Evolutionary conservation across 2,888 invertebrate genomes (phyloP), one percentile per base, ranked within the genome.

Genomic region (Pediacus dermestoides): DNA sequence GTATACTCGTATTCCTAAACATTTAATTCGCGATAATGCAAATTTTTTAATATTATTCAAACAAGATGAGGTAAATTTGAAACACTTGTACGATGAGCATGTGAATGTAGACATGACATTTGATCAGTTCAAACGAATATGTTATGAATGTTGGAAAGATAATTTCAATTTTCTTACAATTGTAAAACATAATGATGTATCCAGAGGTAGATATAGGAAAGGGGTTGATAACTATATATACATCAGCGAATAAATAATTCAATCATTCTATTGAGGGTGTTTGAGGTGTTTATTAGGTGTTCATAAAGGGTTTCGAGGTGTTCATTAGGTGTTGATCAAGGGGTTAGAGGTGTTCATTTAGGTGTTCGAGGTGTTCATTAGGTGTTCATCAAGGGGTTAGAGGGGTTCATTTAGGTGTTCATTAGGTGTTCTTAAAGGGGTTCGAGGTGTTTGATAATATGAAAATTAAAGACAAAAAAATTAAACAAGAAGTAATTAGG

Each of bases 11-110:
- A 39, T 44, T 16, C 40, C 37, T 1, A 44, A 41, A 23, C 39
- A 43, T 18, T 28, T 43, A 9, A 37, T 41, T 2, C 16, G 41
- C 12, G 44, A 44, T 23, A 42, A 44, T 15, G 26, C 41, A 9
- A 44, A 44, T 21, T 28, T 31, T 25, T 13, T 41, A n/a, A 34
- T 44, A 9, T 15, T 41, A 14, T 44, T 37, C 21, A 44, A 41
- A 23, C 34, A 34, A 18, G 39, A 43, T 21, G 43, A 43, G 11
- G 15, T 40, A 33, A 35, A 39, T 12, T 30, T 35, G 10, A 39
- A 30, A 30, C 34, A 30, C 25, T 12, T 30, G 2, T 39, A 39
- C 25, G 30, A 35, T 7, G 40, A 40, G 11, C 35, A 40, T 26
- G 36, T 40, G 2, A 27, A 34, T 31, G 14, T 16, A 16, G 38